phyloP scores from a whole-genome alignment of 2,797 vertebrate genomes.

The Pantherophis vulpinus region DNA sequence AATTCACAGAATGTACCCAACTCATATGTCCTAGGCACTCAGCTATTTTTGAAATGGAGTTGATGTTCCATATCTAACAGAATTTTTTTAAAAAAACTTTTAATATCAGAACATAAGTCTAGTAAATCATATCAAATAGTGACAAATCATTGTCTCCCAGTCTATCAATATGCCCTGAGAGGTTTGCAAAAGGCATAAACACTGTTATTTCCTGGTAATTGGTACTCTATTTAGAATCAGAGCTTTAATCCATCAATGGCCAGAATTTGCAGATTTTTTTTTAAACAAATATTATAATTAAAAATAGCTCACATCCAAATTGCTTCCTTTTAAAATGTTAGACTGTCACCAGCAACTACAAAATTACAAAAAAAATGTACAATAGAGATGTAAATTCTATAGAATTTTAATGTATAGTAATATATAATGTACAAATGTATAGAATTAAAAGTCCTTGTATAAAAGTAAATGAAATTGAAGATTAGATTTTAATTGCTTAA shows the following conservation, averaged over 20 bases:
- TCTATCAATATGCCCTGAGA: neutral
- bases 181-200: neutral
- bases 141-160: neutral
- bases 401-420: no score
- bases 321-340: neutral
- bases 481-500: neutral
- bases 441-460: neutral
- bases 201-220: neutral
- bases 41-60: conserved; percentile 83
- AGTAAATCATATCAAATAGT: neutral
- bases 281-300: neutral
- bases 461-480: neutral
- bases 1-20: conserved; percentile 90
- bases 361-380: neutral
- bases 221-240: neutral
- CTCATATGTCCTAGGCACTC: conserved; percentile 94
- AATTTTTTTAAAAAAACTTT: neutral
- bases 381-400: neutral
- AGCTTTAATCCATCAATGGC: neutral
- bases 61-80: conserved; percentile 88
- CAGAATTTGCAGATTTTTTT: neutral
- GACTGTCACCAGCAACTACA: neutral
- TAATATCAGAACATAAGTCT: neutral
- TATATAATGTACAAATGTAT: neutral
- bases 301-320: neutral